Conservation (phyloP, 2,797 vertebrate species). For the Spinus pinus region DNA sequence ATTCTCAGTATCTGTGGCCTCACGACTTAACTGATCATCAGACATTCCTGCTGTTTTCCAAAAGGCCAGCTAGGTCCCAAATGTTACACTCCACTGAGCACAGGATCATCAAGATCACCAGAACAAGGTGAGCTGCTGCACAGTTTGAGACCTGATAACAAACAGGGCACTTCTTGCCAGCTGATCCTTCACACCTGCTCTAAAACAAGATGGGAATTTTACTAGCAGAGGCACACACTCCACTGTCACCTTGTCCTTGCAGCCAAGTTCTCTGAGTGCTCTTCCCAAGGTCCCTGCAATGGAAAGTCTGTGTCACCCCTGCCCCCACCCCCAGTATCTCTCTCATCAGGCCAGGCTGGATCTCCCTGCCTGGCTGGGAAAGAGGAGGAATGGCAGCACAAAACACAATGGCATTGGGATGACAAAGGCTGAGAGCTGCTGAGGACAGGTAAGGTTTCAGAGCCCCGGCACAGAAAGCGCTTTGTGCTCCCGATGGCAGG, state of each 20-base stretch:
- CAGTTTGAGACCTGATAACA: neutral
- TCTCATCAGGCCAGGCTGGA: constrained; percentile 22
- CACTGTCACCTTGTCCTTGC: neutral
- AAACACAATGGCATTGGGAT: constrained; percentile 50
- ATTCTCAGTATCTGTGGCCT: neutral
- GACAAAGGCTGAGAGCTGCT: constrained; percentile 61
- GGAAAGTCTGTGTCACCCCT: neutral
- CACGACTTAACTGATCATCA: neutral
- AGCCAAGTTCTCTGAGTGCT: neutral
- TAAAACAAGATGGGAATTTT: neutral
- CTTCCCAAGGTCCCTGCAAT: neutral
- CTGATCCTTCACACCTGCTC: neutral
- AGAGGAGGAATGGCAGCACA: constrained; percentile 61
- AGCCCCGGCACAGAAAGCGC: constrained; percentile 66
- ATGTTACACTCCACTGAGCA: neutral
- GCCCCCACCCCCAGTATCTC: neutral
- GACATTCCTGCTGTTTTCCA: neutral
- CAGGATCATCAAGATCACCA: neutral
- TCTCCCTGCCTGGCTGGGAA: constrained; percentile 72
- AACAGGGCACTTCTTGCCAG: neutral
- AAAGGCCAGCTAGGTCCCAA: neutral
- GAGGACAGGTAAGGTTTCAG: constrained; percentile 73
- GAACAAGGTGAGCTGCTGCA: neutral
- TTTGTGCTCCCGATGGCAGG: constrained; percentile 56
- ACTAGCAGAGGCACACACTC: neutral